phyloP scores from a whole-genome alignment of 2,888 invertebrate species.

The Terebella lapidaria region DNA sequence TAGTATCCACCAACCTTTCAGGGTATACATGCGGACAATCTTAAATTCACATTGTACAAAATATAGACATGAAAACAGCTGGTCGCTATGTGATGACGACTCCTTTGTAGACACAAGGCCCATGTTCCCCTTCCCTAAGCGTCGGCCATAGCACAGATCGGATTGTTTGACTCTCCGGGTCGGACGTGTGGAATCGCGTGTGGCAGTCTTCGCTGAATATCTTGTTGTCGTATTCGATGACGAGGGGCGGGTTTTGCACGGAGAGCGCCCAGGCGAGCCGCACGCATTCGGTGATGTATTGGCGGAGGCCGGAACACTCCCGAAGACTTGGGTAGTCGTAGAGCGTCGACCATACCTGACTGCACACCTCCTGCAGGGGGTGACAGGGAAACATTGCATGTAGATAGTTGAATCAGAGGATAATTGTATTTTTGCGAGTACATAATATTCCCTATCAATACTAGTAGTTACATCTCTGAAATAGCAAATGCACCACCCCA shows the following conservation, averaged over 20 bases:
- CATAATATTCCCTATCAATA: too few species aligned
- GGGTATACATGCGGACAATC: too few species aligned
- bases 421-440: too few species aligned
- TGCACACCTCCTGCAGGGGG: slow-evolving; percentile 59
- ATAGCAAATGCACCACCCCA: not conserved
- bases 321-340: slow-evolving; percentile 89
- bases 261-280: slow-evolving; percentile 82
- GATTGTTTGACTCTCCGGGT: slow-evolving; percentile 70
- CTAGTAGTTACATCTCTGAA: not conserved
- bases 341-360: slow-evolving; percentile 78
- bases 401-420: not conserved
- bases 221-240: slow-evolving; percentile 58
- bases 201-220: slow-evolving; percentile 71
- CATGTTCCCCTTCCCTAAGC: slow-evolving; percentile 65
- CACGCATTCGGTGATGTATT: slow-evolving; percentile 76
- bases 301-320: slow-evolving; percentile 70
- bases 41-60: too few species aligned
- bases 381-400: not conserved
- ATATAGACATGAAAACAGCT: too few species aligned
- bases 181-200: slow-evolving; percentile 72
- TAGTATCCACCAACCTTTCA: too few species aligned
- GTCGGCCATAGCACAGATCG: slow-evolving; percentile 84
- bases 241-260: slow-evolving; percentile 59
- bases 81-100: slow-evolving; percentile 70
- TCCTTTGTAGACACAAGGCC: slow-evolving; percentile 76